phyloP scores from a whole-genome alignment of 1,140 invertebrate species.

The Vollenhovia emeryi region DNA sequence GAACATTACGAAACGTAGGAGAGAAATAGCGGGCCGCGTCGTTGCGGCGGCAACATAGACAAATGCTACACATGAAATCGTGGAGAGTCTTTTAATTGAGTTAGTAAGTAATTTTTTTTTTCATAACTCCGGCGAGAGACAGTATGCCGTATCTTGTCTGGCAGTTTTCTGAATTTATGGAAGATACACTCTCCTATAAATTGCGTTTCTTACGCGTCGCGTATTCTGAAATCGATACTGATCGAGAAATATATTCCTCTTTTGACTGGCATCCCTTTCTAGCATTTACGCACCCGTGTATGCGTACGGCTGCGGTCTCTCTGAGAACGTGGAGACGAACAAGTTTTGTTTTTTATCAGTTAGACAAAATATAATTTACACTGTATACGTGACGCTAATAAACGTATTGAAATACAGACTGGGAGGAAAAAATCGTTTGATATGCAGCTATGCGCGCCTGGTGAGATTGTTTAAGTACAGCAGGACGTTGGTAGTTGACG shows the following conservation, averaged over 20 bases:
- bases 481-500: not conserved
- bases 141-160: not conserved
- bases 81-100: not conserved
- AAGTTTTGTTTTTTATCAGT: not conserved
- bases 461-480: constrained; percentile 5
- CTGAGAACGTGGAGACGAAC: not conserved
- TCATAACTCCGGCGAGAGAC: not conserved
- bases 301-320: not conserved
- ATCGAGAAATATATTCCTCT: constrained; percentile 7
- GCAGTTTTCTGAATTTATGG: constrained; percentile 1
- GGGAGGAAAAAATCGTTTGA: not conserved
- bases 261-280: not conserved
- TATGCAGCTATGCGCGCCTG: not conserved
- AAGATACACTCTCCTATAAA: not conserved
- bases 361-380: not conserved
- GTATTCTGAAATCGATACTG: not conserved
- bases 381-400: not conserved
- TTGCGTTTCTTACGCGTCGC: not conserved
- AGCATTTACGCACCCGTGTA: not conserved
- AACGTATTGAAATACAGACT: not conserved
- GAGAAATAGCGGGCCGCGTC: not conserved
- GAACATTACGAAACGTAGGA: not conserved
- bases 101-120: not conserved
- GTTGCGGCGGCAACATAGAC: not conserved
- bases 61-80: not conserved